These are phyloP conservation scores for Notospermus geniculatus DNA, from an alignment of 1,140 invertebrate genomes.

Conservation along the genomic window DNA sequence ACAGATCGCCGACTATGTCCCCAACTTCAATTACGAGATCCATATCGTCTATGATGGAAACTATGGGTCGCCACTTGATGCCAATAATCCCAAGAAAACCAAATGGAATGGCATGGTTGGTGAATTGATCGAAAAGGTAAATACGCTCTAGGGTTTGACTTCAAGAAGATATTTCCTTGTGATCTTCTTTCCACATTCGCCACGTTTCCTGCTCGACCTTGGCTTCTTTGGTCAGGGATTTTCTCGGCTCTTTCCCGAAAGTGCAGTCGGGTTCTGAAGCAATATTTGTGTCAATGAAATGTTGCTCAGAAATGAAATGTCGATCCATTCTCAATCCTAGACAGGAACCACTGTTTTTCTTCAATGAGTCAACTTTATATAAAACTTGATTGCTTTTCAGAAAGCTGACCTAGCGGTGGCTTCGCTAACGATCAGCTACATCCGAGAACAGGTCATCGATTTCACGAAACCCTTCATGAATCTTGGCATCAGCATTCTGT, in stretches of 20 bases:
- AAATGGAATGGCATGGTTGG: conserved; percentile 50
- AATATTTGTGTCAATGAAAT: background rate
- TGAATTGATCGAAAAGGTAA: conserved; percentile 52
- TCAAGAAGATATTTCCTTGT: no score
- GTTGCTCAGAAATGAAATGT: background rate
- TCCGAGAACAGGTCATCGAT: conserved; percentile 50
- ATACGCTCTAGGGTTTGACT: no score
- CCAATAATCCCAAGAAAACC: conserved; percentile 62
- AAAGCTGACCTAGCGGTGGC: conserved; percentile 54
- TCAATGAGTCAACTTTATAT: no score
- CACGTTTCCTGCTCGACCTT: no score
- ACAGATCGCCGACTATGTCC: conserved; percentile 50
- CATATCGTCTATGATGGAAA: conserved; percentile 87
- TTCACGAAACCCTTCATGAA: conserved; percentile 57
- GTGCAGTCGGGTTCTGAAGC: background rate
- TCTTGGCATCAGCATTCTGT: conserved; percentile 73
- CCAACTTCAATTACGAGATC: conserved; percentile 85
- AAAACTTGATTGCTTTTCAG: conserved; percentile 31
- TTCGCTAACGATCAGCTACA: conserved; percentile 51
- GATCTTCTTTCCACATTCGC: no score
- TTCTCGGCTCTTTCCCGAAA: no score
- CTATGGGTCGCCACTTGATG: conserved; percentile 72
- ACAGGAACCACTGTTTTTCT: no score
- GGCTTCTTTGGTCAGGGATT: no score
- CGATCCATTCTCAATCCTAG: background rate